Base-by-base conservation (phyloP, 2,113 vertebrate genomes). In the Sebastes fasciatus region DNA sequence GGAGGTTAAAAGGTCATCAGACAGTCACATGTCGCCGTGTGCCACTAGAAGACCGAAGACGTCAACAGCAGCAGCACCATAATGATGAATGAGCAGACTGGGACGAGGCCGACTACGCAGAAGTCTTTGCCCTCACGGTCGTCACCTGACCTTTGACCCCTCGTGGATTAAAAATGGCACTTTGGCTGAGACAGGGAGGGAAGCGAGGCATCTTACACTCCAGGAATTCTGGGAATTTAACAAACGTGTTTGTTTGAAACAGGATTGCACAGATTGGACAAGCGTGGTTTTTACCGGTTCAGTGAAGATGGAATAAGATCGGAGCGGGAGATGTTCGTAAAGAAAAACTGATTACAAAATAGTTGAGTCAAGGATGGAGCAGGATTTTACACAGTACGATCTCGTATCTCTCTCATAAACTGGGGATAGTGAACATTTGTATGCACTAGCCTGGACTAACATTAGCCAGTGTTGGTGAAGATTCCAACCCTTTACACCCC, bases 351-450 rank as follows among this genome's bases (percentile, higher is more conserved):
- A 76, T 68, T 4, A 46, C 7, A 66, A 49, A 60, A 21, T 6
- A 17, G 43, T 76, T 26, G 42, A 64, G 21, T 43, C 54, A 19
- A 93, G 78, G 45, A 93, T 94, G 93, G 93, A 94, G 90, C 86
- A 91, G 85, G 93, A 93, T 52, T 94, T 93, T 6, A 92, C 91
- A 85, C 92, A 93, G 85, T 74, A 86, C 79, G 46, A 68, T 49
- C 61, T 64, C 2, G 5, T 4, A 10, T 55, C 34, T 49, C 48
- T 40, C 17, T 68, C 48, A 45, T 40, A n/a, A 34, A 10, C 23
- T 49, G 66, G 45, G 11, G 16, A 17, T 34, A 62, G 16, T 67
- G 67, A 62, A 69, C 70, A 26, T 64, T 67, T 55, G 2, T 19
- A 17, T 74, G 42, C 71, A 79, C 54, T 57, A 9, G 1, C 34